A percentile compares a stretch with the other conserved stretches of the same genome.
phyloP scores from a whole-genome alignment of 2,888 invertebrate species.

The Cataglyphis cursor region DNA sequence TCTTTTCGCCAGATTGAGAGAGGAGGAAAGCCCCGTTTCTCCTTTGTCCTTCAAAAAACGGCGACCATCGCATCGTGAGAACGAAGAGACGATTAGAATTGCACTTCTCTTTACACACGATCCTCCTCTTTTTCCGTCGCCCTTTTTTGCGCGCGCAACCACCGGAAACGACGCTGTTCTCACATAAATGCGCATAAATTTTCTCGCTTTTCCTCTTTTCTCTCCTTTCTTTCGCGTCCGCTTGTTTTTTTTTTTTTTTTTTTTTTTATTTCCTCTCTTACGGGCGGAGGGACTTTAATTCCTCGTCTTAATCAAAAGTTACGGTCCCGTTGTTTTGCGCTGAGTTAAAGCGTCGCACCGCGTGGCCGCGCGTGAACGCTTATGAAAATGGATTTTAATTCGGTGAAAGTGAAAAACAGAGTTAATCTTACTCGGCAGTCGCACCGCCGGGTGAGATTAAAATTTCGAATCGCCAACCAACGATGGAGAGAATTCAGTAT shows the following conservation, averaged over 20 bases:
- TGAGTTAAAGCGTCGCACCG: slow-evolving; percentile 64
- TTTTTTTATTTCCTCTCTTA: neutral
- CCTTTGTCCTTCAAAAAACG: slow-evolving; percentile 51
- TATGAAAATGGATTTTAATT: slow-evolving; percentile 73
- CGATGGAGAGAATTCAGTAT: neutral
- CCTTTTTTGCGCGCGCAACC: slow-evolving; percentile 29
- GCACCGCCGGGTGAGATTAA: slow-evolving; percentile 34
- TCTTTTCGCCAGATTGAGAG: slow-evolving; percentile 27
- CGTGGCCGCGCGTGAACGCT: slow-evolving; percentile 46
- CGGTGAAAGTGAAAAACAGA: slow-evolving; percentile 66
- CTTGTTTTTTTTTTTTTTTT: slow-evolving; percentile 3
- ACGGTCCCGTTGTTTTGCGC: slow-evolving; percentile 67
- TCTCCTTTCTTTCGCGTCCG: slow-evolving; percentile 3
- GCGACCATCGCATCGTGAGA: slow-evolving; percentile 55
- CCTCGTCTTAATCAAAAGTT: slow-evolving; percentile 75
- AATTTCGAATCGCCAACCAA: slow-evolving; percentile 23
- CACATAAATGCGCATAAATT: slow-evolving; percentile 61
- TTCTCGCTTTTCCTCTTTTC: neutral
- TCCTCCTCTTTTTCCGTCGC: slow-evolving; percentile 2
- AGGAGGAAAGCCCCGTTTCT: slow-evolving; percentile 37
- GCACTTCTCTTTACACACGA: slow-evolving; percentile 26
- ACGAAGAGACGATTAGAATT: slow-evolving; percentile 58
- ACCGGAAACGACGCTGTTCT: slow-evolving; percentile 44
- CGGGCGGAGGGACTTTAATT: slow-evolving; percentile 65
- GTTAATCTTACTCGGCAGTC: slow-evolving; percentile 58